Evolutionary conservation across 2,113 vertebrate genomes (phyloP), one percentile per base, ranked within the genome.

Genomic region (Aix galericulata): DNA sequence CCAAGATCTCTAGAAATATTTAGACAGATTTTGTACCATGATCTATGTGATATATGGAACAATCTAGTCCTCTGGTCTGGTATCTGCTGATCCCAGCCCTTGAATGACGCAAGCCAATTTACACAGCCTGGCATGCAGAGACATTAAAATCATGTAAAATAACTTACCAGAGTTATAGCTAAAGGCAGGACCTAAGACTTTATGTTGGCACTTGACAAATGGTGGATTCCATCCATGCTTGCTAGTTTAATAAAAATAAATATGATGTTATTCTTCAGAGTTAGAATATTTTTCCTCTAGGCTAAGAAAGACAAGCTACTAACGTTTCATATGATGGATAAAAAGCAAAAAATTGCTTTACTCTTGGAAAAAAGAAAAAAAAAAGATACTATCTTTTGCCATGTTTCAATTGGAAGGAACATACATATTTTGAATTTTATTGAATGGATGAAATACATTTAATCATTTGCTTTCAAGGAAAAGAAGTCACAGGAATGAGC

Each of bases 381-480:
- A 85, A 69, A 64, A 9, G 64, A 8, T 75, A 38, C 27, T 68
- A 18, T 56, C 36, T 82, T 62, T 67, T 86, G 29, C 32, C 50
- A 88, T 67, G 68, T 88, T 95, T 90, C 56, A 60, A 12, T 17
- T 95, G 75, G 85, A 95, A 93, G 10, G 15, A 77, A 75, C 13
- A 74, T 8, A 81, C 42, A 72, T 89, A 67, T 78, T 80, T 76
- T 88, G 56, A 82, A 89, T 80, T 50, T 50, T 85, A 55, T 1
- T 80, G 42, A 94, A 67, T 44, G 13, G 31, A 4, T 6, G 53
- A 44, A 74, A 55, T 40, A 27, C 9, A 59, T 87, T 89, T 53
- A 58, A 91, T 50, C 25, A 50, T 22, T 95, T 40, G 17, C 25
- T 88, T 95, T 94, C 71, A 88, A 88, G 36, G n/a, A 63, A 93